A percentile compares a stretch with the other conserved stretches of the same genome.
These are phyloP conservation scores for Volucella inflata DNA, from an alignment of 2,888 invertebrate species.

Conservation along the genomic window DNA sequence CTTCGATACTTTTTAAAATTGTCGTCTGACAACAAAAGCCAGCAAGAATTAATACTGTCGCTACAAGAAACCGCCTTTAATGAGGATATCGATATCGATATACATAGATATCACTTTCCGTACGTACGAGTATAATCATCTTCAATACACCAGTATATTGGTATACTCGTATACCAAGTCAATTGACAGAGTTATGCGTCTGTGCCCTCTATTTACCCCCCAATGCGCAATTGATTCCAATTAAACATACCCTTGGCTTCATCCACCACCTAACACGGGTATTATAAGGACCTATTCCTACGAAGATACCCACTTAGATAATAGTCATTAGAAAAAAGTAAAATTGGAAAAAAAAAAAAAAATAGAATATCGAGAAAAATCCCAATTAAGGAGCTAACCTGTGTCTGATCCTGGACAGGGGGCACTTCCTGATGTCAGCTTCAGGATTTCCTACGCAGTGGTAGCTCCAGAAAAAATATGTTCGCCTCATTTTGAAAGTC, in stretches of 20 bases:
- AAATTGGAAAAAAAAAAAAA: conserved; percentile 50
- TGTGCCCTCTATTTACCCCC: conserved; percentile 45
- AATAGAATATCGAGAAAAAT: conserved; percentile 54
- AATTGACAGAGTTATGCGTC: conserved; percentile 51
- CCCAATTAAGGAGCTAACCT: conserved; percentile 73
- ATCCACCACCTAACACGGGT: conserved; percentile 18
- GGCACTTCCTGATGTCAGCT: conserved; percentile 67
- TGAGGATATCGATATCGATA: conserved; percentile 61
- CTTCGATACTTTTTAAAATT: conserved; percentile 18
- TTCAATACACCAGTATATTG: background rate
- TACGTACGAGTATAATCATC: conserved; percentile 30
- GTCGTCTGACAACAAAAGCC: conserved; percentile 20
- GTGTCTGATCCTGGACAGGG: conserved; percentile 63
- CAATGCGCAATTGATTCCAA: conserved; percentile 66
- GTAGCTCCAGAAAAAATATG: conserved; percentile 1
- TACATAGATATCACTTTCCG: conserved; percentile 1
- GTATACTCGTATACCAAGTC: conserved; percentile 20
- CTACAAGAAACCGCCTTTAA: conserved; percentile 42
- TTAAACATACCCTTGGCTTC: conserved; percentile 46
- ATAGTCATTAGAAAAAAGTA: conserved; percentile 65
- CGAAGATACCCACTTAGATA: conserved; percentile 46
- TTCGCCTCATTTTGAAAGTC: background rate
- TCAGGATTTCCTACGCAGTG: conserved; percentile 61
- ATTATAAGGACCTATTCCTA: conserved; percentile 31
- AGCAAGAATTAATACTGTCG: background rate